Evolutionary conservation across 2,888 invertebrate genomes (phyloP), one percentile per base, ranked within the genome.

Genomic region (Tiliacea citrago): DNA sequence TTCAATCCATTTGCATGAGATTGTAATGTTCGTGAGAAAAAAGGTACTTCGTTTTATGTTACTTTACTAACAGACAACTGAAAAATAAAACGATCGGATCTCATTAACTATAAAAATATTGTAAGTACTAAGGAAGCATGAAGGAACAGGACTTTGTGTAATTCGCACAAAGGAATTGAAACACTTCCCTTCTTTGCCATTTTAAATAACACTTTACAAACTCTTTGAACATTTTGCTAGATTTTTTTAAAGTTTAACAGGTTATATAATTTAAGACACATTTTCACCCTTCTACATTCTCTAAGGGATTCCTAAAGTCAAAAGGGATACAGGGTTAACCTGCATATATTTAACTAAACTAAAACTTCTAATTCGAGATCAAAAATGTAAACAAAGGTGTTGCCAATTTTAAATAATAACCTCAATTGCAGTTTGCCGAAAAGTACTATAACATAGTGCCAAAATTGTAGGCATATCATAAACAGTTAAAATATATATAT

Each of bases 1-100:
- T 71, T 18, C 12, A 47, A n/a, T 21, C 9, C 8, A 18, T 62
- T 75, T 35, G 18, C 51, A 75, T 63, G 57, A 65, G 63, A 16
- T 49, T 49, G n/a, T 8, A 21, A 21, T 45, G 35, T 49, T 58
- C n/a, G 12, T 65, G 24, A 24, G 51, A 74, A 47, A 24, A 75
- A n/a, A 5, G 12, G 12, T 49, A 45, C 24, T 29, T n/a, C 5
- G 0, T 13, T 55, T n/a, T 29, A 24, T 7, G 8, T 45, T 24
- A 74, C 21, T 74, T 39, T 9, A 12, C 0, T 53, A 42, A 74
- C 1, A 57, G 18, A 75, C 12, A 21, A 49, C 39, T 49, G 47
- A 8, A n/a, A 75, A 65, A 7, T 29, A 57, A n/a, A 35, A 51
- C 21, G 18, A 35, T 68, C 12, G 6, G 39, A 18, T 70, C 39